Evolutionary conservation across 1,140 invertebrate species (phyloP).

Genomic region (Amyelois transitella): DNA sequence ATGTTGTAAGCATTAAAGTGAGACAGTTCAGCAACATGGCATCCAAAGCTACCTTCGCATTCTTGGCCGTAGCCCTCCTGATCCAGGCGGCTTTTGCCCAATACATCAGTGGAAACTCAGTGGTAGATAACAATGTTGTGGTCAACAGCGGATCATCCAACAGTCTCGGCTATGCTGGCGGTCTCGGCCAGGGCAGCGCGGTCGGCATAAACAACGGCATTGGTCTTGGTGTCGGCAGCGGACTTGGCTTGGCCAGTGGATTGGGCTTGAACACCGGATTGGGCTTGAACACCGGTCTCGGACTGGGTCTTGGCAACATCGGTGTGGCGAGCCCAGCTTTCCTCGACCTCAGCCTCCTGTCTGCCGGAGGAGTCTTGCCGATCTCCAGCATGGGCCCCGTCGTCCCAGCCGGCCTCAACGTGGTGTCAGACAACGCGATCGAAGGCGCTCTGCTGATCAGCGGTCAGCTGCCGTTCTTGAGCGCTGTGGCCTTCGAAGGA

Average conservation of each 20-base stretch:
- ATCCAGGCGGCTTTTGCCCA: not conserved
- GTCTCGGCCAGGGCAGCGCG: not conserved
- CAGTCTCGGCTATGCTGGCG: not conserved
- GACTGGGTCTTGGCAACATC: too few relatives aligned
- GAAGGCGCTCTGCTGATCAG: slow-evolving; percentile 28
- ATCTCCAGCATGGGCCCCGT: slow-evolving; percentile 15
- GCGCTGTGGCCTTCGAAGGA: slow-evolving; percentile 32
- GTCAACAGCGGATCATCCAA: not conserved
- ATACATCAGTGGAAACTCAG: not conserved
- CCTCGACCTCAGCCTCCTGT: not conserved
- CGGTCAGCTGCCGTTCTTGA: slow-evolving; percentile 37
- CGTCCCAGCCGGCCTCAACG: slow-evolving; percentile 20
- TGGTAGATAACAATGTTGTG: not conserved
- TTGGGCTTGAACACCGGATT: too few relatives aligned
- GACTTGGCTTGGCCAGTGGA: too few relatives aligned
- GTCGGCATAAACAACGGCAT: not conserved
- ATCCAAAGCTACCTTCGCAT: slow-evolving; percentile 18
- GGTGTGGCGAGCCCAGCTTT: not conserved
- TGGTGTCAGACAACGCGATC: slow-evolving; percentile 7
- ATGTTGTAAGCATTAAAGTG: too few relatives aligned
- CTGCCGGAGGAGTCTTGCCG: not conserved
- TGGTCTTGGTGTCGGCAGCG: not conserved
- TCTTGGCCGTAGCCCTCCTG: slow-evolving; percentile 28
- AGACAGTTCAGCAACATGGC: slow-evolving; percentile 21
- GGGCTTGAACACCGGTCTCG: too few relatives aligned